Evolutionary conservation across 2,113 vertebrate species (phyloP), one percentile per base, ranked within the genome.

Genomic region (Heterotis niloticus): DNA sequence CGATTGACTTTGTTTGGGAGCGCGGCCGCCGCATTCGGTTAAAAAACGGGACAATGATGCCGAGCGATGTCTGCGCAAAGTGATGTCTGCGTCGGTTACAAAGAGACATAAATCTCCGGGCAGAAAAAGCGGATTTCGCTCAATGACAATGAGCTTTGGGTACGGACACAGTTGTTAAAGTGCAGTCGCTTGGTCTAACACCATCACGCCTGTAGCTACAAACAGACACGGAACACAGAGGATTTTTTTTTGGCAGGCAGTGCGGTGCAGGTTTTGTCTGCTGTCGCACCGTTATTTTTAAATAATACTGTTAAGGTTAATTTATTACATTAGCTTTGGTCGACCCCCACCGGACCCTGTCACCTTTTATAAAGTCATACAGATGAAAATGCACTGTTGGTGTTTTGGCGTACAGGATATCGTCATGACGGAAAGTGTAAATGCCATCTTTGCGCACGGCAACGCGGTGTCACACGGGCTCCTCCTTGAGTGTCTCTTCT

Each of bases 391-490:
- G 1, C n/a, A 44, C 29, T 51, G 14, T 17, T 28, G 11, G 28
- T n/a, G 76, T 79, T 76, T 20, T 79, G 56, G 76, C 79, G 69
- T 81, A 68, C 29, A 59, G 29, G 5, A 51, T 13, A 71, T 68
- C 71, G 57, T 78, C 26, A 81, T 51, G 76, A 79, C 76, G 69
- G 56, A 68, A 64, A 68, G 71, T 51, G 75, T 78, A 82, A 81
- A 82, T 75, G 78, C 80, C 60, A 71, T 56, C 34, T 78, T 78
- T 18, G 76, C 78, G 80, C 74, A 70, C 75, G 76, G n/a, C 20
- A 57, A 70, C 64, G 78, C 80, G 76, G 73, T 67, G 82, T 71
- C 20, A 29, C 75, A 74, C 79, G 59, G 82, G 77, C 86, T 20
- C 44, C 34, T 76, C 29, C 20, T 72, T 52, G 14, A 16, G 51